These are phyloP conservation scores for Pseudococcus jackbeardsleyi DNA, from an alignment of 2,888 invertebrate species.

Conservation along the genomic window DNA sequence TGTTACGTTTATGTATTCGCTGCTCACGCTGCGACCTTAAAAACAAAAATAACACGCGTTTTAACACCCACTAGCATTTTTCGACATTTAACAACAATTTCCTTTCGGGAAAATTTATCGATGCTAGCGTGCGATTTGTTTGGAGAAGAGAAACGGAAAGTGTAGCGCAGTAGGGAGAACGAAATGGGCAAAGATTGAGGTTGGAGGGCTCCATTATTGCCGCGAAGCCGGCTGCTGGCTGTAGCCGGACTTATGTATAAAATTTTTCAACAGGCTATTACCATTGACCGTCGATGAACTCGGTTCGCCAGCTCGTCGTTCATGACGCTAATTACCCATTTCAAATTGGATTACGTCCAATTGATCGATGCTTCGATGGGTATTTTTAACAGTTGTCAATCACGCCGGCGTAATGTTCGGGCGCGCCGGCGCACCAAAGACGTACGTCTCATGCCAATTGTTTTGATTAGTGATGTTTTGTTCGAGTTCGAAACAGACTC, in stretches of 20 bases:
- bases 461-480: background rate
- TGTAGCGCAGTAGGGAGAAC: background rate
- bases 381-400: conserved; percentile 41
- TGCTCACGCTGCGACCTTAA: conserved; percentile 11
- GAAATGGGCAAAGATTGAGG: background rate
- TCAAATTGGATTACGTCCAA: conserved; percentile 23
- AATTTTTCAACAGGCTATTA: conserved; percentile 1
- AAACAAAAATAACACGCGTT: conserved; percentile 39
- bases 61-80: conserved; percentile 24
- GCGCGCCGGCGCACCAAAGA: background rate
- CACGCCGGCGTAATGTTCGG: background rate
- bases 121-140: background rate
- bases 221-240: no score
- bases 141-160: background rate
- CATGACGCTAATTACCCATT: conserved; percentile 10
- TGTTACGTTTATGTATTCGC: conserved; percentile 6
- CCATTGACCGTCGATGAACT: conserved; percentile 41
- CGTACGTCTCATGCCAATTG: background rate
- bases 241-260: background rate
- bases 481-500: background rate
- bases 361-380: conserved; percentile 31
- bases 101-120: conserved; percentile 22
- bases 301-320: background rate
- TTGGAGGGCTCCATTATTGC: background rate
- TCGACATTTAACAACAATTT: conserved; percentile 8